phyloP scores from a whole-genome alignment of 2,888 invertebrate species.

The Pemphredon lugubris region DNA sequence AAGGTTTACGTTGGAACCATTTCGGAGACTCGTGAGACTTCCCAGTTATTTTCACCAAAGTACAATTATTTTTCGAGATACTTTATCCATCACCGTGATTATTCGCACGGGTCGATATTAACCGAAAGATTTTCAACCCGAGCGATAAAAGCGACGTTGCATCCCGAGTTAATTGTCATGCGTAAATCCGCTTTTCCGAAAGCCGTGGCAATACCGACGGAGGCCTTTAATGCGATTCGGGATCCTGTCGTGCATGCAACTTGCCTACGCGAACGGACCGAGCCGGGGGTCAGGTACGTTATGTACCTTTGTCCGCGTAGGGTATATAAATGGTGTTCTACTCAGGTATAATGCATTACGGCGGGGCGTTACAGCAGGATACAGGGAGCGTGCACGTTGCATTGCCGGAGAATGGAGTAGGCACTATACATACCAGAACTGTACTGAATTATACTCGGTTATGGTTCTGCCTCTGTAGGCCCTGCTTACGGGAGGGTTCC shows the following conservation, averaged over 20 bases:
- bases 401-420: slow-evolving; percentile 72
- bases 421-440: slow-evolving; percentile 75
- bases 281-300: slow-evolving; percentile 61
- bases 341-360: slow-evolving; percentile 75
- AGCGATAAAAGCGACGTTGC: not conserved
- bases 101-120: not conserved
- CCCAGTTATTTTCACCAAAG: too few species aligned
- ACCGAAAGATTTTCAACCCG: not conserved
- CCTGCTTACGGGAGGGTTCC: slow-evolving; percentile 57
- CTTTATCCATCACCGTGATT: too few species aligned
- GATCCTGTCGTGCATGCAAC: slow-evolving; percentile 54
- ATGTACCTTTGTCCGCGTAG: slow-evolving; percentile 57
- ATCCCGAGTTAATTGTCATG: not conserved
- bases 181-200: not conserved
- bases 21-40: too few species aligned
- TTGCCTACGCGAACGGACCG: slow-evolving; percentile 30
- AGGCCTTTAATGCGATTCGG: slow-evolving; percentile 66
- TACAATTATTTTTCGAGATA: too few species aligned
- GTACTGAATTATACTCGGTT: slow-evolving; percentile 77
- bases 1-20: too few species aligned
- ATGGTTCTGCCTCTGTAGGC: slow-evolving; percentile 73
- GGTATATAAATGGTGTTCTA: slow-evolving; percentile 69
- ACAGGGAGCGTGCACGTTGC: slow-evolving; percentile 67
- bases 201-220: slow-evolving; percentile 2
- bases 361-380: slow-evolving; percentile 67